Base-by-base conservation (phyloP, 2,797 vertebrate species). In the Lerista edwardsae region DNA sequence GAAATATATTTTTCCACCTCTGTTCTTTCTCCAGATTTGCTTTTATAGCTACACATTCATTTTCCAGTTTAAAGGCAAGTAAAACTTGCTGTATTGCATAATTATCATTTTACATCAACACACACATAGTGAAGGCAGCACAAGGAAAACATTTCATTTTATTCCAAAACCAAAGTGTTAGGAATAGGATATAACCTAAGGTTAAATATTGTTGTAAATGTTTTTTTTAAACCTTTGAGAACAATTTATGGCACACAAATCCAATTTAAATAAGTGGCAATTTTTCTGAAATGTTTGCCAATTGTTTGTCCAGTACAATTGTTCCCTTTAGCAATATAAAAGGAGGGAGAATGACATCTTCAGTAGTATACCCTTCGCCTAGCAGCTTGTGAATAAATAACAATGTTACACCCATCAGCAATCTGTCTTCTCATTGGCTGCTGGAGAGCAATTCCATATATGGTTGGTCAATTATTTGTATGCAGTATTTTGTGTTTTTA, bases 1-100 rank as follows among this genome's bases (percentile, higher is more conserved):
- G 31, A 75, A 87, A 81, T 29, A 9, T 83, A 41, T 73, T 87
- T 67, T 86, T 39, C 51, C 75, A 67, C 57, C 59, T 7, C 10
- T 41, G 23, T 12, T 69, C 84, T 21, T 0, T 47, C 3, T 79
- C 44, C 77, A 83, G 36, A 85, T 74, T 77, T 11, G 29, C 75
- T 87, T 87, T 41, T 14, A 74, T 87, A 41, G 64, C 29, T 84
- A 85, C 82, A 76, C 85, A 31, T 67, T 77, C 34, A 61, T 17
- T 27, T 5, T 67, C 47, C 10, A 51, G 23, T 75, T 67, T 55
- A 55, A 55, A 31, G 15, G 19, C 21, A 61, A 61, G 6, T 61
- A 61, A 61, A 61, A 61, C 6, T 61, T 25, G 59, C 59, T 65
- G 29, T 19, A 11, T 80, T 59, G 39, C 55, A 23, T 59, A 29